These are phyloP conservation scores for Halichondria panicea DNA, from an alignment of 37 sponge, comb jelly and placozoan species.

Conservation along the genomic window DNA sequence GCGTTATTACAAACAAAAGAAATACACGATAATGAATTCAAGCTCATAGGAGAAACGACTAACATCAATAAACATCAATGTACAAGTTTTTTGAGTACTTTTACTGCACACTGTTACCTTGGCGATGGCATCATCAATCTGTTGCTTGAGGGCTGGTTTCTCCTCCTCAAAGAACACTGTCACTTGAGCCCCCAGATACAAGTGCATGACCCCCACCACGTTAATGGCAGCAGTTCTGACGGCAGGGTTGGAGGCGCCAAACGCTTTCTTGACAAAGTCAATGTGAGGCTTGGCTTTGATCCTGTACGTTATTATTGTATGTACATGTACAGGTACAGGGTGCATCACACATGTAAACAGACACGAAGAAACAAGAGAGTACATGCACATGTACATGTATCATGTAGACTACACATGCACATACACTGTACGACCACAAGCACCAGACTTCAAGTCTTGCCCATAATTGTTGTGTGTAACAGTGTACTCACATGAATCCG, in stretches of 20 bases:
- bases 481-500: conserved; percentile 58
- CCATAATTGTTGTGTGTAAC: not conserved
- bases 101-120: conserved; percentile 26
- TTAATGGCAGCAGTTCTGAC: conserved; percentile 74
- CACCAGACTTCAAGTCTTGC: not conserved
- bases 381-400: not conserved
- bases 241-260: conserved; percentile 77
- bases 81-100: not conserved
- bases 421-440: not conserved
- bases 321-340: not conserved
- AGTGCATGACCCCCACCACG: conserved; percentile 59
- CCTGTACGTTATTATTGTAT: not conserved
- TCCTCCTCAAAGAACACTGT: conserved; percentile 85
- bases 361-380: not conserved
- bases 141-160: conserved; percentile 76
- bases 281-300: conserved; percentile 63
- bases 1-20: not conserved
- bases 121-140: conserved; percentile 83
- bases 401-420: too few species aligned
- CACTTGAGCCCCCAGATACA: conserved; percentile 78
- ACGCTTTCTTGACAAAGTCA: conserved; percentile 74
- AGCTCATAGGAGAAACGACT: not conserved
- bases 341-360: not conserved
- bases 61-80: not conserved
- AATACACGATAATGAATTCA: too few species aligned